Conservation (phyloP, 1,140 invertebrate genomes). For the Calephelis virginiensis region DNA sequence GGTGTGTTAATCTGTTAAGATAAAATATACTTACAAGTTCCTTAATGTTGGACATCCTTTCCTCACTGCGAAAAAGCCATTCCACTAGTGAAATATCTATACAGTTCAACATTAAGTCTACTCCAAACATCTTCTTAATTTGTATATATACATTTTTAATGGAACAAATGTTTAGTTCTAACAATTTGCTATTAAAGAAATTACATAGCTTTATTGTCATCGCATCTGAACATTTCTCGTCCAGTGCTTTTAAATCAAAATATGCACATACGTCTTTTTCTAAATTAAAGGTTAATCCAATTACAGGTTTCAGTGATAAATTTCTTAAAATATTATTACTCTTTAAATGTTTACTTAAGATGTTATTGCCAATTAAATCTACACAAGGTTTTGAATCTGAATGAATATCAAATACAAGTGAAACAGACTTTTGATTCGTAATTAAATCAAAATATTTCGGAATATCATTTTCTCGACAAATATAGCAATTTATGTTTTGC, state of each 20-base stretch:
- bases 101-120: conserved; percentile 35
- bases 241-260: conserved; percentile 48
- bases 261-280: conserved; percentile 41
- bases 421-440: conserved; percentile 32
- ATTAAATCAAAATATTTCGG: conserved; percentile 42
- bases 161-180: conserved; percentile 43
- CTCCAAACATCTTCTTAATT: conserved; percentile 41
- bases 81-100: conserved; percentile 53
- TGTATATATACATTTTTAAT: conserved; percentile 38
- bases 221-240: conserved; percentile 15
- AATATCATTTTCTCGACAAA: conserved; percentile 44
- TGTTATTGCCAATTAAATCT: conserved; percentile 53
- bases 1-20: too few relatives aligned
- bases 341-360: conserved; percentile 33
- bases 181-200: conserved; percentile 36
- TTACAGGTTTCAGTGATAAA: conserved; percentile 26
- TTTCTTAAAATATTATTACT: neutral
- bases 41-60: conserved; percentile 43
- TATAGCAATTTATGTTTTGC: conserved; percentile 30
- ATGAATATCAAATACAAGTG: conserved; percentile 46
- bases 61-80: conserved; percentile 62
- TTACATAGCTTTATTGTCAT: conserved; percentile 40
- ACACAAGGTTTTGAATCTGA: conserved; percentile 19
- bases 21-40: conserved; percentile 48
- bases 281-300: conserved; percentile 50